Evolutionary conservation across 2,888 invertebrate species (phyloP).

Genomic region (Junonia oenone): DNA sequence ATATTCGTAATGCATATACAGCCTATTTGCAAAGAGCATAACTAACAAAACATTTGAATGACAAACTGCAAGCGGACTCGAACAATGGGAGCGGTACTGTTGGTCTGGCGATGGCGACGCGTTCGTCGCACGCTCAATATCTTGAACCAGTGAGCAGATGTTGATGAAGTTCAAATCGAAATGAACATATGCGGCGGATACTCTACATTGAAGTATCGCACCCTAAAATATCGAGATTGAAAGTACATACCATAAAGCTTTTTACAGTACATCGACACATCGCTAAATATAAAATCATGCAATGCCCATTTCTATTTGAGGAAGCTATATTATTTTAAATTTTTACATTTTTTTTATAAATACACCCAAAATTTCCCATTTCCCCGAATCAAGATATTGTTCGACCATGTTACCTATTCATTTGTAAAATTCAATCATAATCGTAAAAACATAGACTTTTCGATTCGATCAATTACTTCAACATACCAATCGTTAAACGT

Average conservation of each 20-base stretch:
- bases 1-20: slow-evolving; percentile 10
- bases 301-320: slow-evolving; percentile 12
- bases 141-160: slow-evolving; percentile 19
- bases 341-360: slow-evolving; percentile 8
- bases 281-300: not conserved
- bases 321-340: not conserved
- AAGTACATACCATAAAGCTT: not conserved
- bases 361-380: slow-evolving; percentile 7
- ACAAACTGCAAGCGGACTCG: slow-evolving; percentile 9
- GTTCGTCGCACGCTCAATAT: slow-evolving; percentile 6
- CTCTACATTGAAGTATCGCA: not conserved
- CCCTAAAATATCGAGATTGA: not conserved
- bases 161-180: slow-evolving; percentile 10
- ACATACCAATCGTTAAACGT: slow-evolving; percentile 8
- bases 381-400: slow-evolving; percentile 23
- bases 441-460: not conserved
- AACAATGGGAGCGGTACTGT: slow-evolving; percentile 3
- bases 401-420: slow-evolving; percentile 9
- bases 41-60: not conserved
- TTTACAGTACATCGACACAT: not conserved
- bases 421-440: slow-evolving; percentile 6
- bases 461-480: slow-evolving; percentile 4
- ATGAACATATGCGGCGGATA: not conserved
- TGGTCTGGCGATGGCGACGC: slow-evolving; percentile 3
- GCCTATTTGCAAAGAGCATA: slow-evolving; percentile 14